phyloP scores from a whole-genome alignment of 2,888 invertebrate species.

The Rhodophaea formosa region DNA sequence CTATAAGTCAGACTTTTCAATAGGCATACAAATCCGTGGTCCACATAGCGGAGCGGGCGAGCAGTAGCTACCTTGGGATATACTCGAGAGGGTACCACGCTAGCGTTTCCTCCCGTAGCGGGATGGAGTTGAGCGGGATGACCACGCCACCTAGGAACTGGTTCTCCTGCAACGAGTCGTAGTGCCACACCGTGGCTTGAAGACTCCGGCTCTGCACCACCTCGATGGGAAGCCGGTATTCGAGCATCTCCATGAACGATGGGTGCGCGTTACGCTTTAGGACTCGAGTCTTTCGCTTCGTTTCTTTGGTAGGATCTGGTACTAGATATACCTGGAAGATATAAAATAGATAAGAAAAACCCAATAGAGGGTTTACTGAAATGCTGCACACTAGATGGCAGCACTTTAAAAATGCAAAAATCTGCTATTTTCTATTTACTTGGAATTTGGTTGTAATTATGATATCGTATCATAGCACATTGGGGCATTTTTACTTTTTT shows the following conservation, averaged over 20 bases:
- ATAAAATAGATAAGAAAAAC: slow-evolving; percentile 1
- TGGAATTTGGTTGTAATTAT: no score
- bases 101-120: slow-evolving; percentile 88
- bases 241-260: slow-evolving; percentile 98
- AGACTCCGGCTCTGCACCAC: slow-evolving; percentile 87
- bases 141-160: slow-evolving; percentile 96
- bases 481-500: no score
- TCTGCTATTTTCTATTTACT: no score
- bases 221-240: slow-evolving; percentile 92
- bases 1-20: neutral
- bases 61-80: slow-evolving; percentile 71
- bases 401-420: no score
- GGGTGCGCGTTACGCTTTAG: slow-evolving; percentile 96
- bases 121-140: slow-evolving; percentile 86
- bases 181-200: slow-evolving; percentile 97
- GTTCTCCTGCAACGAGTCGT: slow-evolving; percentile 96
- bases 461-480: no score
- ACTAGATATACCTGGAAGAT: slow-evolving; percentile 86
- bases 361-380: neutral
- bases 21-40: slow-evolving; percentile 38
- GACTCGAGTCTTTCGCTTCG: slow-evolving; percentile 97
- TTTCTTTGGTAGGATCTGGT: slow-evolving; percentile 94
- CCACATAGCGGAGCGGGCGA: slow-evolving; percentile 60
- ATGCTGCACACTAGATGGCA: no score
- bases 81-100: slow-evolving; percentile 91